These are phyloP conservation scores for Adelosebastes latens DNA, from an alignment of 2,797 vertebrate species.

Conservation along the genomic window DNA sequence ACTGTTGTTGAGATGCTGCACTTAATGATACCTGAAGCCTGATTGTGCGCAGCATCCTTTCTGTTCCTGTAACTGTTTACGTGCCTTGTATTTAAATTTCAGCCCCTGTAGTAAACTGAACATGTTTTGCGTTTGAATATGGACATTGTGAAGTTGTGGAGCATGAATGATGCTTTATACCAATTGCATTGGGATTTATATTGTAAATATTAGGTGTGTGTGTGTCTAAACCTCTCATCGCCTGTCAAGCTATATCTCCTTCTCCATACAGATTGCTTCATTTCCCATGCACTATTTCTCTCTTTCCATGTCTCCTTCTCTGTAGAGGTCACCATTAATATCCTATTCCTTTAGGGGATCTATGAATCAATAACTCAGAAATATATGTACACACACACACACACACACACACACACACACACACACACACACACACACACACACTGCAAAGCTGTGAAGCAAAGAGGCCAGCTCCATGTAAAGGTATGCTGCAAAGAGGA, in stretches of 20 bases:
- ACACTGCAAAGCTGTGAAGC: background rate
- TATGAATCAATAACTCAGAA: conserved; percentile 58
- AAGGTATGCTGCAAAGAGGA: background rate
- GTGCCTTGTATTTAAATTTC: background rate
- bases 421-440: conserved; percentile 1
- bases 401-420: background rate
- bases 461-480: background rate
- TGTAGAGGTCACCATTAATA: conserved; percentile 60
- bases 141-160: background rate
- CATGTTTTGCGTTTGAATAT: background rate
- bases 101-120: background rate
- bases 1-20: background rate
- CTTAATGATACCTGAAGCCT: background rate
- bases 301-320: conserved; percentile 8
- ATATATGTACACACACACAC: background rate
- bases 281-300: background rate
- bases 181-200: background rate
- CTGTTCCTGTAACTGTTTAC: background rate
- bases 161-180: background rate
- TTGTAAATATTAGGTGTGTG: background rate
- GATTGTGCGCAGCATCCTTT: background rate
- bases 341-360: conserved; percentile 48
- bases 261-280: background rate
- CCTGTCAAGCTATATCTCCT: background rate
- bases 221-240: background rate